A percentile compares a stretch with the other conserved stretches of the same genome.
Conservation (phyloP, 2,113 vertebrate genomes). For the Upupa epops region DNA sequence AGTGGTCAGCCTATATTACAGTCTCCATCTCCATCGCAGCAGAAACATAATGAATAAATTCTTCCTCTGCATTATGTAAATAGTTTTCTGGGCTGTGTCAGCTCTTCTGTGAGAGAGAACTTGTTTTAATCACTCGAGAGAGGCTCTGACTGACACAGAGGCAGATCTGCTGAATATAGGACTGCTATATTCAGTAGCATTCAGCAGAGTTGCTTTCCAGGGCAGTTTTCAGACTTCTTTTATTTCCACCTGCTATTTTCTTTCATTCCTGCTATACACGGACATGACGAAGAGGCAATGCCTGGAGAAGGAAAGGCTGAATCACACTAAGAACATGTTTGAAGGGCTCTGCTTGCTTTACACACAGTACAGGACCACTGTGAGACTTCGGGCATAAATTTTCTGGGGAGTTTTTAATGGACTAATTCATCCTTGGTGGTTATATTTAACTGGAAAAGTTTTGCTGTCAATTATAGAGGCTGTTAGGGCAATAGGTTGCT, state of each 20-base stretch:
- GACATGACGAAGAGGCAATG: background rate
- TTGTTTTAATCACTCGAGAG: background rate
- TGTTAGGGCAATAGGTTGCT: background rate
- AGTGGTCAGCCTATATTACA: background rate
- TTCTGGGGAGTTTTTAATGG: background rate
- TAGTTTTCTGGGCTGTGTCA: constrained; percentile 11
- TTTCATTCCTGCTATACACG: background rate
- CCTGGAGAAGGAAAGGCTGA: background rate
- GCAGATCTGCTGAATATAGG: constrained; percentile 12
- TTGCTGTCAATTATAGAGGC: background rate
- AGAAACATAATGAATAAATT: background rate
- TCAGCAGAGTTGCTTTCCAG: background rate
- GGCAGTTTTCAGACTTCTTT: background rate
- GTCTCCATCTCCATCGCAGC: background rate
- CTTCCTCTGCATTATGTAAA: constrained; percentile 31
- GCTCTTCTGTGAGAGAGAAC: constrained; percentile 2
- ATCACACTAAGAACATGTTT: background rate
- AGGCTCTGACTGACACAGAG: background rate
- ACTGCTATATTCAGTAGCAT: background rate
- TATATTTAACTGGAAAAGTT: background rate
- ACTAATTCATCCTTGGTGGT: background rate
- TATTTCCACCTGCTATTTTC: background rate
- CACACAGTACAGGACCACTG: background rate
- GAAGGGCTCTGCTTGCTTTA: background rate
- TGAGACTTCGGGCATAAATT: background rate